Conservation (phyloP, 2,113 vertebrate genomes). For the Nibea coibor region DNA sequence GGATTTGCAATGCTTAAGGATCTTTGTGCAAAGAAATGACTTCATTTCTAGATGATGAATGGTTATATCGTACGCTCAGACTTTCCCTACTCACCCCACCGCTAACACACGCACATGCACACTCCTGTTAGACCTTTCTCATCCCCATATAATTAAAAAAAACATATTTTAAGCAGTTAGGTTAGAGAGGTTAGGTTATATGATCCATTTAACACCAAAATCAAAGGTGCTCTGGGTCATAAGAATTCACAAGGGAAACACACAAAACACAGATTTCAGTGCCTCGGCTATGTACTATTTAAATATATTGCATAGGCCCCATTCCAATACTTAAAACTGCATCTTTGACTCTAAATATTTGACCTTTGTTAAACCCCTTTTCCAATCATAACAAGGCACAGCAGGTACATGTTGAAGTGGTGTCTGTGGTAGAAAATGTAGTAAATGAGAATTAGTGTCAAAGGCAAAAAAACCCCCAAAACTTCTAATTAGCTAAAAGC, state of each 20-base stretch:
- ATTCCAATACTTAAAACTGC: conserved; percentile 47
- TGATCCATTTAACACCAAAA: conserved; percentile 25
- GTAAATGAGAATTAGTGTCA: not conserved
- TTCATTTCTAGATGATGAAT: not conserved
- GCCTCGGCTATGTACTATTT: not conserved
- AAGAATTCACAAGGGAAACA: conserved; percentile 24
- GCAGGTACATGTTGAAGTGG: not conserved
- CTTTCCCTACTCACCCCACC: not conserved
- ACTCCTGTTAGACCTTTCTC: not conserved
- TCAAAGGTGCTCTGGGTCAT: conserved; percentile 11
- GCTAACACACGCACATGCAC: not conserved
- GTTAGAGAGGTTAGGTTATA: conserved; percentile 19
- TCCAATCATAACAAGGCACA: not conserved
- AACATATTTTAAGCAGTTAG: not conserved
- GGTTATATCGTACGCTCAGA: not conserved
- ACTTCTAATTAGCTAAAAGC: no score
- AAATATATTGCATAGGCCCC: conserved; percentile 44
- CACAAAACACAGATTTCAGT: conserved; percentile 28
- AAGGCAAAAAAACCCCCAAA: not conserved
- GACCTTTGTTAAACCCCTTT: conserved; percentile 4
- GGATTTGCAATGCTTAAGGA: conserved; percentile 14
- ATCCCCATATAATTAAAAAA: not conserved
- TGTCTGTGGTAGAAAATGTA: no score
- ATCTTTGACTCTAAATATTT: not conserved
- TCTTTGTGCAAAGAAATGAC: conserved; percentile 29